Evolutionary conservation across 2,888 invertebrate species (phyloP).

Genomic region (Ophion slaviceki): DNA sequence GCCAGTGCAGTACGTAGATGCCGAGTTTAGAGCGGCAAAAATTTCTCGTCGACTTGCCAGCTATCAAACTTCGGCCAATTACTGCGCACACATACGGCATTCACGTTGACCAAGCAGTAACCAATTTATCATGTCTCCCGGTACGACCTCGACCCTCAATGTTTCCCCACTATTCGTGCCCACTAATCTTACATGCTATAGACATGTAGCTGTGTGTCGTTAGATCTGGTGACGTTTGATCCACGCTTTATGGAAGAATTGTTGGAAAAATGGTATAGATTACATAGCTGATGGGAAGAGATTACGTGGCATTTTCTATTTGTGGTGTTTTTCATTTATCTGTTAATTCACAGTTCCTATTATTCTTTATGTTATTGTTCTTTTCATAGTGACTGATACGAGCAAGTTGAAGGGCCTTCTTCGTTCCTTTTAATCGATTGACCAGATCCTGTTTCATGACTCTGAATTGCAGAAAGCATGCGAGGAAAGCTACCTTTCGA

Average conservation of each 20-base stretch:
- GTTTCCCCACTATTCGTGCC: background rate
- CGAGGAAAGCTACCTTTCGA: background rate
- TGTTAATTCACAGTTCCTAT: background rate
- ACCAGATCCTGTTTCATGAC: background rate
- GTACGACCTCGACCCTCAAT: slow-evolving; percentile 52
- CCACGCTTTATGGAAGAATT: too few relatives aligned
- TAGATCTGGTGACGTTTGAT: background rate
- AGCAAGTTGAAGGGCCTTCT: background rate
- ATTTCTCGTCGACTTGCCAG: background rate
- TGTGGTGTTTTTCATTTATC: too few relatives aligned
- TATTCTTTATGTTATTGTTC: background rate
- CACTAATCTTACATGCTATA: background rate
- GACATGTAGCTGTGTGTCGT: background rate
- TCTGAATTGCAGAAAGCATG: too few relatives aligned
- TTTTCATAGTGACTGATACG: background rate
- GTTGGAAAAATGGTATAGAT: too few relatives aligned
- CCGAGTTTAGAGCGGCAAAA: background rate
- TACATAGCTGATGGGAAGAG: too few relatives aligned
- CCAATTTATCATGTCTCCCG: slow-evolving; percentile 32
- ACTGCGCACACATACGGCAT: background rate
- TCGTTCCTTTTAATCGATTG: background rate
- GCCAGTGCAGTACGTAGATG: background rate
- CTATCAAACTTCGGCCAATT: background rate
- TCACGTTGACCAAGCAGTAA: slow-evolving; percentile 1
- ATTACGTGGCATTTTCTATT: too few relatives aligned